These are phyloP conservation scores for Aphodius sticticus DNA, from an alignment of 2,888 invertebrate genomes.

Conservation along the genomic window DNA sequence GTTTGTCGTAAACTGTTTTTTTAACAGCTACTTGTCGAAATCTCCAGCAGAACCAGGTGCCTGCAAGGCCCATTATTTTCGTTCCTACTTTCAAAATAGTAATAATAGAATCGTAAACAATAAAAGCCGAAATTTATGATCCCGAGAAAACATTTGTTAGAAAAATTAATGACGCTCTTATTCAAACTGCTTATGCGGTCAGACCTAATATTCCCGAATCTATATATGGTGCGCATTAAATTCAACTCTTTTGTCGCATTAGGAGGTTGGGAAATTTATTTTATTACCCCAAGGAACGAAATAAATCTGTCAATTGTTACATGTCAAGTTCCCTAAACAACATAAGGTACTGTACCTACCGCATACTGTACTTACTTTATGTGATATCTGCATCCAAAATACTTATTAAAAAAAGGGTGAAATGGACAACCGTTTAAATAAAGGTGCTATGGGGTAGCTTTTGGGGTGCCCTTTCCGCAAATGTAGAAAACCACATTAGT, in stretches of 20 bases:
- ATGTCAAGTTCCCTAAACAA: neutral
- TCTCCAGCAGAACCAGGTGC: neutral
- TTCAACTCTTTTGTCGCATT: neutral
- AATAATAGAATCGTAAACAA: constrained; percentile 4
- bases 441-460: neutral
- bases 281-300: neutral
- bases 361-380: neutral
- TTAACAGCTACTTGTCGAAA: neutral
- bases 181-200: neutral
- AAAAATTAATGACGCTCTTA: neutral
- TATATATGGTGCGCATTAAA: neutral
- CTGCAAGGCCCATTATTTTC: neutral
- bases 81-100: neutral
- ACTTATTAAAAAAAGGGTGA: neutral
- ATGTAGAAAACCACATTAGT: neutral
- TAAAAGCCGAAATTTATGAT: constrained; percentile 4
- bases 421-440: neutral
- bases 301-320: neutral
- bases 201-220: neutral
- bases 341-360: neutral
- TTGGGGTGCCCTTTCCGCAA: neutral
- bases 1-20: neutral
- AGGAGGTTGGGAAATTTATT: neutral
- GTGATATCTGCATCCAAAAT: neutral
- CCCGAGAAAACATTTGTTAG: neutral